Evolutionary conservation across 2,888 invertebrate genomes (phyloP).

Genomic region (Meteorus cinctellus): DNA sequence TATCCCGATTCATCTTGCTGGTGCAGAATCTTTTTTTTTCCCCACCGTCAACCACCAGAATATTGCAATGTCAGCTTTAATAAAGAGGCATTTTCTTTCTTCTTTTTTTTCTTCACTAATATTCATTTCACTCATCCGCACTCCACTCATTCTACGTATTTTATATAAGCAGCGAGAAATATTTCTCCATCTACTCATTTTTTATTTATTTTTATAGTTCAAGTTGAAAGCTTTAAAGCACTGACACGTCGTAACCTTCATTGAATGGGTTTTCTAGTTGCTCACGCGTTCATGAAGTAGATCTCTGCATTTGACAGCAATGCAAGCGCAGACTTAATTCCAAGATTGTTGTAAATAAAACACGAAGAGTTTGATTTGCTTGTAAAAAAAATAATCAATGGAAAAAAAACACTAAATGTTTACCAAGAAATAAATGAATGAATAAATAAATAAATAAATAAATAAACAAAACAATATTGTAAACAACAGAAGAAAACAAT

Average conservation of each 20-base stretch:
- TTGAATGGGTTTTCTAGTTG: neutral
- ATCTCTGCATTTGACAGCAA: slow-evolving; percentile 15
- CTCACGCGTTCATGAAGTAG: neutral
- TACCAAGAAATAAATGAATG: too few species aligned
- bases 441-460: too few species aligned
- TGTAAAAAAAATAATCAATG: neutral
- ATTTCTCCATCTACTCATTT: neutral
- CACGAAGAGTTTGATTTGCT: neutral
- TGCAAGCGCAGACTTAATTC: neutral
- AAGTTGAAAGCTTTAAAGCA: neutral
- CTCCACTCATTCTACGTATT: neutral
- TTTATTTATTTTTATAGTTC: neutral
- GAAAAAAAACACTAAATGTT: neutral
- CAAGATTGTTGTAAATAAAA: neutral
- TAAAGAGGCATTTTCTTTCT: neutral
- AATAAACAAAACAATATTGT: too few species aligned
- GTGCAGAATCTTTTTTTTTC: neutral
- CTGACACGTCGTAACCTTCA: neutral
- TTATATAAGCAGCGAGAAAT: neutral
- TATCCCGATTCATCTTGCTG: neutral
- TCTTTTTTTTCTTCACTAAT: neutral
- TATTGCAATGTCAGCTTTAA: neutral
- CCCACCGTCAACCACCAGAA: neutral
- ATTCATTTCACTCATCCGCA: neutral
- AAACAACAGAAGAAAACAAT: too few species aligned